Evolutionary conservation across 1,140 invertebrate species (phyloP), one percentile per base, ranked within the genome.

Genomic region (Episyrphus balteatus): DNA sequence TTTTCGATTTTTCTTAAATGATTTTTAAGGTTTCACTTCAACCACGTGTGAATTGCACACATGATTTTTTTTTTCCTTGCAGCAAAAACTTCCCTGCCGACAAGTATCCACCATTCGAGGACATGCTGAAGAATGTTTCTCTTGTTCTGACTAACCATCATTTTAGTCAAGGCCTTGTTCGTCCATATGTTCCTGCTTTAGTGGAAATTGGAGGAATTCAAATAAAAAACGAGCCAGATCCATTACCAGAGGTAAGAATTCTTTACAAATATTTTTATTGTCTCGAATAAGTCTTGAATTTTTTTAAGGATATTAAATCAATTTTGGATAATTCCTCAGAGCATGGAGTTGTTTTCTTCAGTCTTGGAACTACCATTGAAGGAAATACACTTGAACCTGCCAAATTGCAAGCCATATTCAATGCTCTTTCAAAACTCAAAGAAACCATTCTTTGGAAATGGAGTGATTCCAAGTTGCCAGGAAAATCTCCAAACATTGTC

Each of bases 361-460:
- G 73, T 53, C 62, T 79, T 26, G 77, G 77, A 1, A 68, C 70
- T 3, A 71, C 65, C 32, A 49, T 73, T 1, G 55, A 55, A 15
- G 58, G 67, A 8, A 51, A 55, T 5, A 36, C 59, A 8, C 53
- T 76, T 30, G 59, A 66, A 5, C 32, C 44, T 5, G 58, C 64
- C 7, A 69, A 55, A 46, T 53, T 64, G 5, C 45, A 62, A 19
- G 55, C 55, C 1, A 56, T 77, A 14, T 39, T 72, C 17, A 43
- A 43, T 31, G 72, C 62, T 9, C 70, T 77, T 44, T 51, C 54
- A 5, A 62, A 65, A 51, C 44, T 75, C 8, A 68, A 69, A 21
- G 66, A 73, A 47, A 64, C 58, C 48, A 64, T 78, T 6, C 43
- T 79, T 13, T 78, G 75, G 75, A 79, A 79, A 62, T 75, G 65